Evolutionary conservation across 2,888 invertebrate genomes (phyloP).

Genomic region (Rhagonycha lutea): DNA sequence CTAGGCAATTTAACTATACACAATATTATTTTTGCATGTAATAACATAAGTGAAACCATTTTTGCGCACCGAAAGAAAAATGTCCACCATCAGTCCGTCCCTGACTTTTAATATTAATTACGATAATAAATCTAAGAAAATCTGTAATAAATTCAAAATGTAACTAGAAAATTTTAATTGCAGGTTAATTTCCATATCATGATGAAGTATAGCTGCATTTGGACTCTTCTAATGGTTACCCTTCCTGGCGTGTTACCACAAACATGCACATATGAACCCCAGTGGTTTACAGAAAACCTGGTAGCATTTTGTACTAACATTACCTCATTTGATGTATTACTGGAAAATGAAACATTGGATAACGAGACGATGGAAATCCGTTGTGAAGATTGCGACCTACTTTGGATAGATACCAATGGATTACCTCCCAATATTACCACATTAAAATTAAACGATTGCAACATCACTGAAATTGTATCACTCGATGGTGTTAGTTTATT

Average conservation of each 20-base stretch:
- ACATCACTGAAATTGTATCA: conserved; percentile 6
- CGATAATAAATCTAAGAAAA: not conserved
- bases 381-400: conserved; percentile 9
- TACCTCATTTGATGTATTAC: not conserved
- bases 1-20: too few relatives aligned
- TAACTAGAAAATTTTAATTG: not conserved
- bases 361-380: not conserved
- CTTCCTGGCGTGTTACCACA: conserved; percentile 6
- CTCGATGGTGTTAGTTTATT: not conserved
- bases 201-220: conserved; percentile 2
- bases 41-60: too few relatives aligned
- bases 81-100: too few relatives aligned
- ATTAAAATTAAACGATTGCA: conserved; percentile 8
- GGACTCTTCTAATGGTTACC: not conserved
- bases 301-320: conserved; percentile 11
- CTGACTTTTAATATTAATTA: not conserved
- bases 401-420: not conserved
- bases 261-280: conserved; percentile 11
- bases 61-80: too few relatives aligned
- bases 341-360: conserved; percentile 4
- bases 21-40: too few relatives aligned
- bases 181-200: not conserved
- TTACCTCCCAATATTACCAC: conserved; percentile 11
- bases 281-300: conserved; percentile 10
- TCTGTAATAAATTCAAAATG: not conserved